Percentiles rank a stretch among this genome's conserved stretches.
These are phyloP conservation scores for Prorops nasuta DNA, from an alignment of 1,140 invertebrate genomes.

Conservation along the genomic window DNA sequence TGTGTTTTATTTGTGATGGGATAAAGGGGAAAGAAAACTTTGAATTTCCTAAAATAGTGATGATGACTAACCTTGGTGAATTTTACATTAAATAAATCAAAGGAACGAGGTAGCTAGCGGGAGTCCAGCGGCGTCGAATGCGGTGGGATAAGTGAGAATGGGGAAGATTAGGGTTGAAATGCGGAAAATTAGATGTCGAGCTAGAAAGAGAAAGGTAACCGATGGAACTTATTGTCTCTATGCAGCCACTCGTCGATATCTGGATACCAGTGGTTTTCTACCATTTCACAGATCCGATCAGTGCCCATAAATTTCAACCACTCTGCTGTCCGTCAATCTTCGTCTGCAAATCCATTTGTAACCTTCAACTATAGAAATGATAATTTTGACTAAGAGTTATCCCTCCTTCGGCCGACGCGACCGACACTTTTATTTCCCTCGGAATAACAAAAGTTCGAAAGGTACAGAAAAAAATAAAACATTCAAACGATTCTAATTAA, in stretches of 20 bases:
- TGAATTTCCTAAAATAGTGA: not conserved
- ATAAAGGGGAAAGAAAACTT: not conserved
- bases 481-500: too few relatives aligned
- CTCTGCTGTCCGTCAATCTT: conserved; percentile 15
- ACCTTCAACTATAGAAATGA: conserved; percentile 1
- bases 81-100: not conserved
- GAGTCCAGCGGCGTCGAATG: not conserved
- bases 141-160: conserved; percentile 25
- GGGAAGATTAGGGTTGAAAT: conserved; percentile 38
- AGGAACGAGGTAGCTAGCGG: not conserved
- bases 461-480: too few relatives aligned
- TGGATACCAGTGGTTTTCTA: conserved; percentile 28
- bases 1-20: not conserved
- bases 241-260: conserved; percentile 24
- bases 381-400: not conserved
- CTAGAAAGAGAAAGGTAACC: conserved; percentile 16
- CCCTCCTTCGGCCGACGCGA: too few relatives aligned
- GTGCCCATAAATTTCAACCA: conserved; percentile 6
- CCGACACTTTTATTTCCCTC: too few relatives aligned
- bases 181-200: conserved; percentile 43
- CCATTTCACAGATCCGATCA: conserved; percentile 28
- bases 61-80: not conserved
- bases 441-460: too few relatives aligned
- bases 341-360: conserved; percentile 2
- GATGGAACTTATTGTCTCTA: conserved; percentile 23